These are phyloP conservation scores for Ciconia boyciana DNA, from an alignment of 2,113 vertebrate genomes.

Conservation along the genomic window DNA sequence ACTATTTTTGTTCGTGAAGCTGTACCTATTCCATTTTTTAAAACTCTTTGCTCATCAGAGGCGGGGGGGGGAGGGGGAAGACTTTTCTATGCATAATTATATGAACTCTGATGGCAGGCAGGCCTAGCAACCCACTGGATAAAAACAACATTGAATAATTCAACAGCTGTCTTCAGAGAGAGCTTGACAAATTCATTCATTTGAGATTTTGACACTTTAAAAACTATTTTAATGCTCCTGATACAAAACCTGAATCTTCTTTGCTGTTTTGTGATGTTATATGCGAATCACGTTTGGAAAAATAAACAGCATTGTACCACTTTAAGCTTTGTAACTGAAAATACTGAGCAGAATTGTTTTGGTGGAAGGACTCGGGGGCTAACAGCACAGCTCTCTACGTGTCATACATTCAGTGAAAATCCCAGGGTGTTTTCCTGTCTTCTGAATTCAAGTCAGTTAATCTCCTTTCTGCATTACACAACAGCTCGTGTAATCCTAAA, in stretches of 20 bases:
- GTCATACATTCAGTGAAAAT: background rate
- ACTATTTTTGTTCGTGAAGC: background rate
- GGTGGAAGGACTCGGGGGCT: background rate
- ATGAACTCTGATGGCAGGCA: background rate
- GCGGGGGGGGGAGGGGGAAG: too few species aligned
- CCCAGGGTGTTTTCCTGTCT: background rate
- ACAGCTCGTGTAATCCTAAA: background rate
- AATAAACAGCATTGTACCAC: background rate
- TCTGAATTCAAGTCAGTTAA: background rate
- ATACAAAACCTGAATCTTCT: background rate
- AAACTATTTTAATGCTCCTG: background rate
- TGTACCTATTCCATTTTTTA: background rate
- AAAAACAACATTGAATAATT: background rate
- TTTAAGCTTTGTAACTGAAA: background rate
- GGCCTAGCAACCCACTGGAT: background rate
- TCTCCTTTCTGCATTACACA: constrained; percentile 26
- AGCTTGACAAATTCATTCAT: background rate
- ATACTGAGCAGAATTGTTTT: fast-evolving
- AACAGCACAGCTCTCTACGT: background rate
- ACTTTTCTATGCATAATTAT: background rate
- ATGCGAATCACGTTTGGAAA: background rate
- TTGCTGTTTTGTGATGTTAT: background rate
- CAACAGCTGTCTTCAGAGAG: background rate
- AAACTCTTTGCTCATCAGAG: background rate
- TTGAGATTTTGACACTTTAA: background rate